Evolutionary conservation across 2,797 vertebrate species (phyloP).

Genomic region (Melanotaenia boesemani): DNA sequence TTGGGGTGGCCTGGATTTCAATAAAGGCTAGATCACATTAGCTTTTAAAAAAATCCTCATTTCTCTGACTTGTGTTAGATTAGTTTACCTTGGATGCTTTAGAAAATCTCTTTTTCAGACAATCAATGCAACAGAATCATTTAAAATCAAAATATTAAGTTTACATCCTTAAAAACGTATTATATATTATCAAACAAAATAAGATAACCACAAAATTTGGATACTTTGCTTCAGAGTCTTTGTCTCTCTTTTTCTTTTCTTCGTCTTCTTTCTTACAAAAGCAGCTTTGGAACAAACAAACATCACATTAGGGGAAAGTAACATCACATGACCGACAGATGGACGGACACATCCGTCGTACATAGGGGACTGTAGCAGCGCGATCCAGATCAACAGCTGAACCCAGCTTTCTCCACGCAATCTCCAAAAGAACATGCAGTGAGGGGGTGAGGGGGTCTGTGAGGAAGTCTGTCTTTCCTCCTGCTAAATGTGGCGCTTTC

Average conservation of each 20-base stretch:
- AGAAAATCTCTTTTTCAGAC: too few relatives aligned
- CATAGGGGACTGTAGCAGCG: conserved; percentile 47
- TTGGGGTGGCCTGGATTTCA: neutral
- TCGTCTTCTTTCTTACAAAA: neutral
- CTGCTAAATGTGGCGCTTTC: conserved; percentile 26
- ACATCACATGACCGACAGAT: conserved; percentile 69
- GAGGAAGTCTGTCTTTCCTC: conserved; percentile 21
- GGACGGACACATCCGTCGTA: conserved; percentile 59
- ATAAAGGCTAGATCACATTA: neutral
- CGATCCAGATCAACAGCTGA: conserved; percentile 76
- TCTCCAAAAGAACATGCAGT: conserved; percentile 64
- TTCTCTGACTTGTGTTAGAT: too few relatives aligned
- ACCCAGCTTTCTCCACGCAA: conserved; percentile 55
- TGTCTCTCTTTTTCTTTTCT: too few relatives aligned
- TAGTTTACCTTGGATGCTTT: too few relatives aligned
- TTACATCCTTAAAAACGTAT: neutral
- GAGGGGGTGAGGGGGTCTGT: conserved; percentile 7
- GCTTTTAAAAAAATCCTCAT: too few relatives aligned
- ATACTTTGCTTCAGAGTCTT: neutral
- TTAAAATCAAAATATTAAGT: neutral
- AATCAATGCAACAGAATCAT: neutral
- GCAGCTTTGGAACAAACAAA: conserved; percentile 7
- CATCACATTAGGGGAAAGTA: conserved; percentile 28
- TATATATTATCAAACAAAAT: neutral
- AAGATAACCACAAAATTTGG: neutral